Base-by-base conservation (phyloP, 2,797 vertebrate species). In the Gadopsis bispinosus region DNA sequence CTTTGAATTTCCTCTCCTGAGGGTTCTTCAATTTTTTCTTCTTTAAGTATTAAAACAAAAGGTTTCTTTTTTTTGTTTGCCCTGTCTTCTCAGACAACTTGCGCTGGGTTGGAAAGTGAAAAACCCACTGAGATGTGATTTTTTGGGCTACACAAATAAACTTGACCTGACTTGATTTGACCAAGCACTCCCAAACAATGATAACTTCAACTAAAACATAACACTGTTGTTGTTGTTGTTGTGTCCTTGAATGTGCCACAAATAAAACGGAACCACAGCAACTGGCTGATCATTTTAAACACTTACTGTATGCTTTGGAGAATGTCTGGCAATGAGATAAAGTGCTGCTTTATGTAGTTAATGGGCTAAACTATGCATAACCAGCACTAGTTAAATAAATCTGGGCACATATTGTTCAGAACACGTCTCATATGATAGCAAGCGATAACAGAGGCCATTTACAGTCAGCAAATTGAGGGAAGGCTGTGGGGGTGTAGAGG, bases 401-500 rank as follows among this genome's bases (percentile, higher is more conserved):
- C 31, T 45, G 58, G 54, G 41, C 68, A 71, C 65, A 79, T 87
- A 86, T 87, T 88, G 80, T 88, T 76, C 56, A 55, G 72, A 53
- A 48, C 73, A 81, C 62, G 58, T 82, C 84, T 91, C 83, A 74
- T 77, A 78, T 77, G 85, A 88, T 80, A 74, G 73, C 87, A 69
- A 69, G 70, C 85, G 86, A 90, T 89, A 90, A 89, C 87, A 78
- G 76, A 70, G 56, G 74, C 79, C 53, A 81, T 74, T 88, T 88
- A 86, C 47, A 81, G 86, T 82, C 63, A 51, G 71, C 79, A 87
- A 86, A 87, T 83, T 84, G 81, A 88, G 71, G 73, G 59, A 72
- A 81, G 71, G 75, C 79, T 82, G 67, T 45, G 14, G 33, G 69
- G 81, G 80, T 80, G 89, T 86, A 88, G 62, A 84, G 90, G 62